Conservation (phyloP, 2,797 vertebrate species). For the Microcaecilia unicolor region DNA sequence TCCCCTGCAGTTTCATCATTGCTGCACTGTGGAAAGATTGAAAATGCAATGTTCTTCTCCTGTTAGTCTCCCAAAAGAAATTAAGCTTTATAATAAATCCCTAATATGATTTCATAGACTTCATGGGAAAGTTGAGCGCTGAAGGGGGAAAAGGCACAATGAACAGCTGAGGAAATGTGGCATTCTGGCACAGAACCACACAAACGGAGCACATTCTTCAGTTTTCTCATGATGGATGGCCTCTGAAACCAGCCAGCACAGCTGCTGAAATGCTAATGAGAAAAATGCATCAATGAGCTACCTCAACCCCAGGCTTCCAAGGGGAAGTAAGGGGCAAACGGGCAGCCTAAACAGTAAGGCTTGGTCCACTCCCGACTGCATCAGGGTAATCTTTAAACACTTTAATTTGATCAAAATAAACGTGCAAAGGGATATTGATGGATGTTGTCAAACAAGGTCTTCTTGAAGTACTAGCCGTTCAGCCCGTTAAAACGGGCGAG, state of each 20-base stretch:
- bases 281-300: slow-evolving; percentile 77
- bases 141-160: slow-evolving; percentile 56
- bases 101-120: slow-evolving; percentile 60
- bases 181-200: slow-evolving; percentile 71
- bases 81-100: slow-evolving; percentile 35
- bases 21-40: too few relatives aligned
- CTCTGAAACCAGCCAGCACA: slow-evolving; percentile 69
- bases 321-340: slow-evolving; percentile 38
- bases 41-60: too few relatives aligned
- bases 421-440: too few relatives aligned
- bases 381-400: too few relatives aligned
- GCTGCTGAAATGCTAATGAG: slow-evolving; percentile 84
- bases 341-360: slow-evolving; percentile 11
- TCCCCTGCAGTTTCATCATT: slow-evolving; percentile 37
- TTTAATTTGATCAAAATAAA: too few relatives aligned
- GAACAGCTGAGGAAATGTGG: slow-evolving; percentile 65
- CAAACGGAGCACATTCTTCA: slow-evolving; percentile 73
- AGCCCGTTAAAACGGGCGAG: too few relatives aligned
- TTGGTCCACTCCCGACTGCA: slow-evolving; percentile 4
- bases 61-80: too few relatives aligned
- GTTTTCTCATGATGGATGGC: slow-evolving; percentile 74
- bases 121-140: slow-evolving; percentile 68
- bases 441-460: too few relatives aligned
- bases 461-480: too few relatives aligned
- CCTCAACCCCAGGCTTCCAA: slow-evolving; percentile 73